These are phyloP conservation scores for Papilio machaon DNA, from an alignment of 1,140 invertebrate genomes.

Conservation along the genomic window DNA sequence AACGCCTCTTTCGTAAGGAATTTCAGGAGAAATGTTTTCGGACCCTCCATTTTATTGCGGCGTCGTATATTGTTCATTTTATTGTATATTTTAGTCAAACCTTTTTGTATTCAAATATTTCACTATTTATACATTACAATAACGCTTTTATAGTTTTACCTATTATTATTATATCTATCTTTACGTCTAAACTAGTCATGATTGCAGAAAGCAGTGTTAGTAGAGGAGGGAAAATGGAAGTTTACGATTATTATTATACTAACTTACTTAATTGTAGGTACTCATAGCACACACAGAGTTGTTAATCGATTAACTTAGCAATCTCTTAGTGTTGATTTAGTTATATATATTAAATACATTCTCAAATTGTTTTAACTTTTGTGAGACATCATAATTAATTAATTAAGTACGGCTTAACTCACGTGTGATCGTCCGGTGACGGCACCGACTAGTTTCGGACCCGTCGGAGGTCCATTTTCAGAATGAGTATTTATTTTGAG, in stretches of 20 bases:
- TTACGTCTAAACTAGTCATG: background rate
- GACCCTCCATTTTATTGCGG: slow-evolving; percentile 33
- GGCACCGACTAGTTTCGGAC: too few species aligned
- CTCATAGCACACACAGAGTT: too few species aligned
- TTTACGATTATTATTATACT: background rate
- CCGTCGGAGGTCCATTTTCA: too few species aligned
- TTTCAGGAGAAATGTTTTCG: slow-evolving; percentile 28
- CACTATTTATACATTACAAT: background rate
- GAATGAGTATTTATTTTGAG: too few species aligned
- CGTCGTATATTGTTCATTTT: slow-evolving; percentile 30
- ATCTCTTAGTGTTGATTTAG: too few species aligned
- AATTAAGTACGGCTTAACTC: too few species aligned
- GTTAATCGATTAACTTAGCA: too few species aligned
- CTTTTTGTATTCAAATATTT: slow-evolving; percentile 20
- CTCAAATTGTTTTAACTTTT: too few species aligned
- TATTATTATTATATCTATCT: background rate
- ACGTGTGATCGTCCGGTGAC: too few species aligned
- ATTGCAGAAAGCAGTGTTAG: background rate
- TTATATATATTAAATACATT: too few species aligned
- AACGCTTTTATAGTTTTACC: background rate
- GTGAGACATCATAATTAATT: too few species aligned
- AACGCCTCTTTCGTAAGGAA: slow-evolving; percentile 8
- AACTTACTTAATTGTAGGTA: too few species aligned
- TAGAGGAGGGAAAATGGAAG: background rate
- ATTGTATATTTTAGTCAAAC: slow-evolving; percentile 23